Percentiles rank a stretch among this genome's conserved stretches.
Conservation (phyloP, 2,113 vertebrate species). For the Irena cyanogastra region DNA sequence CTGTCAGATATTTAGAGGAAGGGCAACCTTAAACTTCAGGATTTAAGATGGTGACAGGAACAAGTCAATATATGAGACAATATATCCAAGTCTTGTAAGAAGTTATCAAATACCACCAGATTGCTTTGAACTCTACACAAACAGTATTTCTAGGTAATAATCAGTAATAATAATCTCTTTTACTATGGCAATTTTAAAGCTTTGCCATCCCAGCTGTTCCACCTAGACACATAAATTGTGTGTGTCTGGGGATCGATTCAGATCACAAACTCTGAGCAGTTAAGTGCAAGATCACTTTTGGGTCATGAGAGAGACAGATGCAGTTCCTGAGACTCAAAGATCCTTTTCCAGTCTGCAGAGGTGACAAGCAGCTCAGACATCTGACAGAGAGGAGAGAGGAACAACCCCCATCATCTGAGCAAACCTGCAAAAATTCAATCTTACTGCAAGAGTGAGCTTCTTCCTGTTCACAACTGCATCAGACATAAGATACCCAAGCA, state of each 20-base stretch:
- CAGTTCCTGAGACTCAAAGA: neutral
- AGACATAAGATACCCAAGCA: neutral
- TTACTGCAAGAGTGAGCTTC: neutral
- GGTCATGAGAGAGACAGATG: neutral
- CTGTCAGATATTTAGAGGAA: neutral
- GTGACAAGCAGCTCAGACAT: neutral
- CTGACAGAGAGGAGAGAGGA: neutral
- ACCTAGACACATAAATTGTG: neutral
- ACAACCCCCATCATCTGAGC: neutral
- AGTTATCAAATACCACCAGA: neutral
- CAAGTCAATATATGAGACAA: neutral
- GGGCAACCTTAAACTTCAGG: neutral
- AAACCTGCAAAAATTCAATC: neutral
- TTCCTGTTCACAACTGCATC: neutral
- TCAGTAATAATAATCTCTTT: neutral
- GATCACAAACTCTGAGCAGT: neutral
- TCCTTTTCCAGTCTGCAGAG: neutral
- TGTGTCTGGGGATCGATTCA: neutral
- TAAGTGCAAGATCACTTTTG: neutral
- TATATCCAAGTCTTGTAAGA: neutral
- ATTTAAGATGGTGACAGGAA: neutral
- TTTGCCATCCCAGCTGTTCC: neutral
- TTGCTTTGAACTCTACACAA: neutral
- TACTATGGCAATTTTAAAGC: neutral
- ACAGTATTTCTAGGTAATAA: neutral